phyloP scores from a whole-genome alignment of 2,797 vertebrate species.

The Cyclura pinguis region DNA sequence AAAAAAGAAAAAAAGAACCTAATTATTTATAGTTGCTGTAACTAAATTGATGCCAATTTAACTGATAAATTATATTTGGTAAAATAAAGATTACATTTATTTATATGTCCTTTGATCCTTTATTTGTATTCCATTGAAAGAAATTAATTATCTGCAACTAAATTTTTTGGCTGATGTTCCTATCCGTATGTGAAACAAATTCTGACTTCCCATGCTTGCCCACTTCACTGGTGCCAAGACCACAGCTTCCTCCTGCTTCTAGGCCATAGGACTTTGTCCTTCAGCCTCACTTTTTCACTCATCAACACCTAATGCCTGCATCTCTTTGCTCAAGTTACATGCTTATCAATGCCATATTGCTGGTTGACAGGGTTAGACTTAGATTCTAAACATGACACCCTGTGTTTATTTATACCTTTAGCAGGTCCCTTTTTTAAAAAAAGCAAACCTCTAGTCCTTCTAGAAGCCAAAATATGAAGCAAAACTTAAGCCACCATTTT shows the following conservation, averaged over 20 bases:
- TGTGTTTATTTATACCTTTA: too few species aligned
- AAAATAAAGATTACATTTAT: conserved; percentile 85
- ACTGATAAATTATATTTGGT: conserved; percentile 86
- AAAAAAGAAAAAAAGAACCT: conserved; percentile 62
- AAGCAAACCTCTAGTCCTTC: too few species aligned
- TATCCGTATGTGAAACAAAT: neutral
- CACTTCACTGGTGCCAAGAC: neutral
- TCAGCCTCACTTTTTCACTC: neutral
- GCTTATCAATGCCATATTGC: neutral
- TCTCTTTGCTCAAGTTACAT: neutral
- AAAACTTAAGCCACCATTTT: too few species aligned
- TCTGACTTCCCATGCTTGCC: neutral
- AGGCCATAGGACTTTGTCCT: neutral
- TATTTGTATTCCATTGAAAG: neutral
- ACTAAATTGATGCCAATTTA: conserved; percentile 79
- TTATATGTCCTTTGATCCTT: conserved; percentile 69
- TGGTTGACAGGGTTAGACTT: too few species aligned
- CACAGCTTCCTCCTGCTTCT: neutral
- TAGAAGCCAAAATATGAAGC: too few species aligned
- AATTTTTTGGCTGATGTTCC: neutral
- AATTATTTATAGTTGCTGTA: conserved; percentile 84
- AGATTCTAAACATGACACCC: too few species aligned
- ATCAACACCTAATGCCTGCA: neutral
- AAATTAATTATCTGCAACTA: neutral
- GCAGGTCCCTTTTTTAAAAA: too few species aligned